phyloP scores from a whole-genome alignment of 2,888 invertebrate species.

The Mythimna vitellina region DNA sequence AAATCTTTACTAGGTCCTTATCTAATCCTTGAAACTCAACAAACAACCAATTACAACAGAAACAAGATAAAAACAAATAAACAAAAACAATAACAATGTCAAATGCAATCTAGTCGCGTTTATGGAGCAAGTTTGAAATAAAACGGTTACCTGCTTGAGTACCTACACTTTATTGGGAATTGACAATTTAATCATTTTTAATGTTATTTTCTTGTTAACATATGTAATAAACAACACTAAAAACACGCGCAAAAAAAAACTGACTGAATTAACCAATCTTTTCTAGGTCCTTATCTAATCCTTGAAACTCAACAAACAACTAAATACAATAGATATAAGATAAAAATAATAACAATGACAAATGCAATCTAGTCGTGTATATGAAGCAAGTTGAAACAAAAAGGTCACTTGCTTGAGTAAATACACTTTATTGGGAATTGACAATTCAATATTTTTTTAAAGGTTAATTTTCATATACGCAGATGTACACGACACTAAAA shows the following conservation, averaged over 20 bases:
- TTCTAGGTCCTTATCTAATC: conserved; percentile 26
- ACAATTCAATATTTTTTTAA: no score
- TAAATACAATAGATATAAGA: conserved; percentile 58
- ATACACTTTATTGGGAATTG: no score
- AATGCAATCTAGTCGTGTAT: conserved; percentile 60
- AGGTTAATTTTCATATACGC: no score
- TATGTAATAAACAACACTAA: not conserved
- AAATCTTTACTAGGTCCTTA: conserved; percentile 11
- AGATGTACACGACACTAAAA: no score
- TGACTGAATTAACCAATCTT: conserved; percentile 12
- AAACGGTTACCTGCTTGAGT: conserved; percentile 53
- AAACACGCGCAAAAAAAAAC: not conserved
- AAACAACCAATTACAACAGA: conserved; percentile 52
- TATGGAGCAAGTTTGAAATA: conserved; percentile 55
- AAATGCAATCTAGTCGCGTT: conserved; percentile 59
- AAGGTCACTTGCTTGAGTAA: conserved; percentile 52
- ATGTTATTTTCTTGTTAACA: accelerated
- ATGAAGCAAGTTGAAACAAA: conserved; percentile 58
- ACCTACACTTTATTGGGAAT: conserved; percentile 25
- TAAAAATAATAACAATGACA: conserved; percentile 59
- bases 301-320: conserved; percentile 42
- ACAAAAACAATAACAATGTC: conserved; percentile 60
- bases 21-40: conserved; percentile 33
- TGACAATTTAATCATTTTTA: not conserved
- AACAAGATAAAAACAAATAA: conserved; percentile 59